Percentiles rank a stretch among this genome's conserved stretches.
Evolutionary conservation across 2,797 vertebrate genomes (phyloP).

Genomic region (Leontocebus nigricollis): DNA sequence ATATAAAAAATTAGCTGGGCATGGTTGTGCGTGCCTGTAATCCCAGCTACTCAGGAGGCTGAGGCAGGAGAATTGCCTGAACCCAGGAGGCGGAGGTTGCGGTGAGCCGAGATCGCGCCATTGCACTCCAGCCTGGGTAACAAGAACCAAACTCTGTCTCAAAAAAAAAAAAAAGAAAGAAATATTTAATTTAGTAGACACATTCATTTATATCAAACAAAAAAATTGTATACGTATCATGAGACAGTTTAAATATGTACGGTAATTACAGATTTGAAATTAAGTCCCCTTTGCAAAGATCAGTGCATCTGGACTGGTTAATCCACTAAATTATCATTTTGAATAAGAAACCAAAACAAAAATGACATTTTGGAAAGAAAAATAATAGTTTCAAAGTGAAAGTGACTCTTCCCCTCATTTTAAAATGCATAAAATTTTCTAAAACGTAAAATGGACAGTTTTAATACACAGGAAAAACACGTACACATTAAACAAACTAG

Average conservation of each 20-base stretch:
- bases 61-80: too few relatives aligned
- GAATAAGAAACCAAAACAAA: slow-evolving; percentile 36
- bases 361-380: not conserved
- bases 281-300: slow-evolving; percentile 35
- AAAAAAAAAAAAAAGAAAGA: too few relatives aligned
- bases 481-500: not conserved
- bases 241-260: not conserved
- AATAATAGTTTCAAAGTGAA: slow-evolving; percentile 46
- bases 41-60: too few relatives aligned
- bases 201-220: slow-evolving; percentile 47
- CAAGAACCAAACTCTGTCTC: too few relatives aligned
- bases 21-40: too few relatives aligned
- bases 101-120: too few relatives aligned
- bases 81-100: too few relatives aligned
- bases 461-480: slow-evolving; percentile 37
- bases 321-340: slow-evolving; percentile 23
- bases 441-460: slow-evolving; percentile 44
- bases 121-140: too few relatives aligned
- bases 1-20: too few relatives aligned
- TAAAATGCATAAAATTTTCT: slow-evolving; percentile 27
- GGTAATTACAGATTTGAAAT: slow-evolving; percentile 50
- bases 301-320: not conserved
- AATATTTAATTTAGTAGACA: slow-evolving; percentile 53
- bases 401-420: not conserved
- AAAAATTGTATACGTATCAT: not conserved